Conservation (phyloP, 2,113 vertebrate species). For the Xenopus tropicalis region DNA sequence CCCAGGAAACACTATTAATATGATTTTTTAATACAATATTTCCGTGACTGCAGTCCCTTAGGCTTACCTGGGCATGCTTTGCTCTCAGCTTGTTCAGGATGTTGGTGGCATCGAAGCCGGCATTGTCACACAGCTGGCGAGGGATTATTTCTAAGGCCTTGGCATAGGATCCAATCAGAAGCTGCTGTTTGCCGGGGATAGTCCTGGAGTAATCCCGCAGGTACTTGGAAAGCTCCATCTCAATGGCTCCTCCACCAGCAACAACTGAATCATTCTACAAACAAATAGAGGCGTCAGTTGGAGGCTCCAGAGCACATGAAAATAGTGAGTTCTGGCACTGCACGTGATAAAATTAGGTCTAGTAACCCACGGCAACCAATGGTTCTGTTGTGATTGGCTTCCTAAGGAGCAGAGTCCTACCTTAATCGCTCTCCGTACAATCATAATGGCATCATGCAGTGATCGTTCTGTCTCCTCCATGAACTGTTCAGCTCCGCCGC, state of each 20-base stretch:
- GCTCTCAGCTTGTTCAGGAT: constrained; percentile 96
- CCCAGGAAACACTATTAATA: too few species aligned
- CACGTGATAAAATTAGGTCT: too few species aligned
- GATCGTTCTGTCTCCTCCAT: constrained; percentile 97
- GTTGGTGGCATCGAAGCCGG: constrained; percentile 97
- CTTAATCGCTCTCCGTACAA: constrained; percentile 95
- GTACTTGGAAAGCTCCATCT: constrained; percentile 96
- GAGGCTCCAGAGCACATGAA: neutral
- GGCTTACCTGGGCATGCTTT: constrained; percentile 88
- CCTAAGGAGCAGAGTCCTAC: constrained; percentile 50
- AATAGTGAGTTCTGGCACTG: neutral
- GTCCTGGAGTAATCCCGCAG: constrained; percentile 92
- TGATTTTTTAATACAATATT: too few species aligned
- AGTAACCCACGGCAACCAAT: too few species aligned
- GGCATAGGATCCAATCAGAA: constrained; percentile 92
- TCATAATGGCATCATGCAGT: constrained; percentile 97
- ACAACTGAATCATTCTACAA: constrained; percentile 89
- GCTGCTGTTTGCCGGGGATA: constrained; percentile 95
- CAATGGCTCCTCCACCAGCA: constrained; percentile 90
- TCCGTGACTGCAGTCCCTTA: too few species aligned
- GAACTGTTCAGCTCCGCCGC: constrained; percentile 93
- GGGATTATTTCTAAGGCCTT: constrained; percentile 96
- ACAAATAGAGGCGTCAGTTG: neutral
- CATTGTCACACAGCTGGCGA: constrained; percentile 95
- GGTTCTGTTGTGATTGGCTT: too few species aligned